phyloP scores from a whole-genome alignment of 2,797 vertebrate genomes.

The Pachyuromys duprasi region DNA sequence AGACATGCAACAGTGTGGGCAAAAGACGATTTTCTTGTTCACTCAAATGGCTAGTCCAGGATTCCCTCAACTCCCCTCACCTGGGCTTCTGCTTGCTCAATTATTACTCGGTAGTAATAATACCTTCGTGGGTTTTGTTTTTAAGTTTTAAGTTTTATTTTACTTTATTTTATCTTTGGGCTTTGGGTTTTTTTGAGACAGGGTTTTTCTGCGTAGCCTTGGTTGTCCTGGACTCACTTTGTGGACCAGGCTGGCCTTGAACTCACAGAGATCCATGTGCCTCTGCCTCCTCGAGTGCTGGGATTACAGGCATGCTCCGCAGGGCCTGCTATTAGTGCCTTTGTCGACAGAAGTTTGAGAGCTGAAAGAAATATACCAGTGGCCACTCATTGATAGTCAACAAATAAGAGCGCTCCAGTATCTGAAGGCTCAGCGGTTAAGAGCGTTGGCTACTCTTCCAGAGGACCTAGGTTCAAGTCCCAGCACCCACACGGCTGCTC shows the following conservation, averaged over 20 bases:
- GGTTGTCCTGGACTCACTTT: too few relatives aligned
- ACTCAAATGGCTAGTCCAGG: not conserved
- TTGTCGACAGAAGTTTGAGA: not conserved
- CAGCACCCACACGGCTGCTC: not conserved
- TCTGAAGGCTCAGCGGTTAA: not conserved
- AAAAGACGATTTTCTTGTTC: not conserved
- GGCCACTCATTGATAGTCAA: not conserved
- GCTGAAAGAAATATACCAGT: not conserved
- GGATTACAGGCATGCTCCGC: too few relatives aligned
- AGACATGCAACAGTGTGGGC: not conserved
- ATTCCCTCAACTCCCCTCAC: not conserved
- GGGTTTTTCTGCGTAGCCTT: too few relatives aligned
- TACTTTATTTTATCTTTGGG: too few relatives aligned
- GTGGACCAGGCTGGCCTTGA: too few relatives aligned
- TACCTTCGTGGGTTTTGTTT: not conserved
- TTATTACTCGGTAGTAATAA: not conserved
- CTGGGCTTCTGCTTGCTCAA: not conserved
- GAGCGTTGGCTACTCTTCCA: not conserved
- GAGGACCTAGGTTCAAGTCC: not conserved
- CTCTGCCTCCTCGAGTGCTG: too few relatives aligned
- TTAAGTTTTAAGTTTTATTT: too few relatives aligned
- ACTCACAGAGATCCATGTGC: too few relatives aligned
- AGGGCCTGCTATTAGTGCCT: not conserved
- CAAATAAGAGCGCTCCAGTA: not conserved
- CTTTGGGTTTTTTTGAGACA: too few relatives aligned